Percentiles rank a stretch among this genome's conserved stretches.
These are phyloP conservation scores for Crotalus adamanteus DNA, from an alignment of 2,797 vertebrate genomes.

Conservation along the genomic window DNA sequence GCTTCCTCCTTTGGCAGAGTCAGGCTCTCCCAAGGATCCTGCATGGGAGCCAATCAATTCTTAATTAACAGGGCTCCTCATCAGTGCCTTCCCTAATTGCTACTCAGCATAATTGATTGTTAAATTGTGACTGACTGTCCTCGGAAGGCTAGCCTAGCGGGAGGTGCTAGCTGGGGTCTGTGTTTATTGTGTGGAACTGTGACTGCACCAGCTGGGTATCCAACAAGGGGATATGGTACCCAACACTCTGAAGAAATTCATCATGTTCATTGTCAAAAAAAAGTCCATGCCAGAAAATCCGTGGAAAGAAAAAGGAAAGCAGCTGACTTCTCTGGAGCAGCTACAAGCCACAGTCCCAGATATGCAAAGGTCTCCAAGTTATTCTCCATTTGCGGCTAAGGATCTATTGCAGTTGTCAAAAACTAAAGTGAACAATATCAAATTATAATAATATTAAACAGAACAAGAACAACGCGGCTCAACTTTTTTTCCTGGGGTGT, in stretches of 20 bases:
- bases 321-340: neutral
- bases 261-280: neutral
- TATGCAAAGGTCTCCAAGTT: neutral
- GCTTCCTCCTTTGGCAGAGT: neutral
- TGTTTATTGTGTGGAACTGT: neutral
- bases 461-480: neutral
- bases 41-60: constrained; percentile 16
- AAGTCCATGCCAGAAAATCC: neutral
- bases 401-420: neutral
- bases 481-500: neutral
- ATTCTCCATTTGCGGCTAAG: neutral
- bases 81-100: constrained; percentile 23
- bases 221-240: neutral
- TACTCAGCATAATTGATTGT: constrained; percentile 28
- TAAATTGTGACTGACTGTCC: constrained; percentile 6
- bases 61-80: constrained; percentile 16
- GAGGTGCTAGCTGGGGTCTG: neutral
- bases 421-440: neutral
- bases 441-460: neutral
- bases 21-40: neutral
- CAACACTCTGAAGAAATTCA: neutral
- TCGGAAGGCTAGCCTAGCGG: neutral
- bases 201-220: neutral
- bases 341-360: neutral
- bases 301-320: neutral